Evolutionary conservation across 2,797 vertebrate species (phyloP), one percentile per base, ranked within the genome.

Genomic region (Sciurus carolinensis): DNA sequence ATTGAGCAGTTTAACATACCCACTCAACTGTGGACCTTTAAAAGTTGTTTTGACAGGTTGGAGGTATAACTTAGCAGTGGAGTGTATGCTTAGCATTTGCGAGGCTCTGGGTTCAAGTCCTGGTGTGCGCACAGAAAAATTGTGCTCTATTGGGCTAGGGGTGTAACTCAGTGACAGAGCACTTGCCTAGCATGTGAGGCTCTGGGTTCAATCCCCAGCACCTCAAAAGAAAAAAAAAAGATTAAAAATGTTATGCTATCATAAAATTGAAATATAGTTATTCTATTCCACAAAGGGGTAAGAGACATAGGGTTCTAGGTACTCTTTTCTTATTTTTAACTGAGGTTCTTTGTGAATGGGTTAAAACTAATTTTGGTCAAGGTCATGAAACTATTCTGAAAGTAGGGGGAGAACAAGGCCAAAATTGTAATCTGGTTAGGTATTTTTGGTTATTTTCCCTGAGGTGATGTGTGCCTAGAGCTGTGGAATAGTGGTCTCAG

Each of bases 361-460:
- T 77, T 86, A 89, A 62, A 66, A 54, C 36, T 91, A 75, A 92
- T 66, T 93, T 87, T 96, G 50, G 64, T 94, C 42, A 91, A 73
- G 73, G 71, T 26, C 64, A 62, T 79, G 66, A 90, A 93, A 89
- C 73, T 67, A 22, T 69, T n/a, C 57, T 24, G 54, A 57, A 57
- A 22, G 54, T 39, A 8, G 57, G 73, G 33, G n/a, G 80, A 62
- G 81, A 44, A 50, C 69, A 22, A 42, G 39, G 13, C 18, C 42
- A 76, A 81, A 44, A 12, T 94, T 95, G 52, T 71, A 66, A 91
- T 89, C 50, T 77, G 79, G 80, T 57, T 85, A 28, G 79, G 33
- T 54, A 80, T 50, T 90, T 88, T 62, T 76, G 47, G 54, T 57
- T 91, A 52, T 44, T 93, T 87, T 59, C 28, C 39, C 47, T 84